Percentiles rank a stretch among this genome's conserved stretches.
Conservation (phyloP, 23 tunicate genomes). For the Diplosoma virens region DNA sequence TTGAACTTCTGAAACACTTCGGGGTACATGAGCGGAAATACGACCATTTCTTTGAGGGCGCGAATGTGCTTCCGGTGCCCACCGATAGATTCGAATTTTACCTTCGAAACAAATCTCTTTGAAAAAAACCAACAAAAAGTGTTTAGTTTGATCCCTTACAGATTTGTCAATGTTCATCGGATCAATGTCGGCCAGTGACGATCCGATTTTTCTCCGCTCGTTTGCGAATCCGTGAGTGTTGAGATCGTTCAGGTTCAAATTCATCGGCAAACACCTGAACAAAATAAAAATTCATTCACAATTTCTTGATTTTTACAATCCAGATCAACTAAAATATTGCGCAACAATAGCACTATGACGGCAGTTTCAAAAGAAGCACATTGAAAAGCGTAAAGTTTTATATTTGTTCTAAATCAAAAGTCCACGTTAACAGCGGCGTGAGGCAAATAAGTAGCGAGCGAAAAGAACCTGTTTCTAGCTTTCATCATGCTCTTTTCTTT, state of each 20-base stretch:
- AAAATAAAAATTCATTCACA: no score
- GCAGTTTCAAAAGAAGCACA: no score
- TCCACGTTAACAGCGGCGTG: no score
- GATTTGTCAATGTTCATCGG: slow-evolving; percentile 75
- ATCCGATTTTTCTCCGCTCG: slow-evolving; percentile 57
- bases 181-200: slow-evolving; percentile 76
- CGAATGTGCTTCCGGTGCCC: slow-evolving; percentile 66
- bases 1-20: slow-evolving; percentile 70
- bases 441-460: no score
- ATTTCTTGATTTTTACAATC: no score
- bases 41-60: slow-evolving; percentile 88
- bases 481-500: slow-evolving; percentile 64
- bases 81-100: slow-evolving; percentile 71
- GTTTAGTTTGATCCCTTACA: slow-evolving; percentile 45
- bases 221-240: slow-evolving; percentile 53
- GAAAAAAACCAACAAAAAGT: no score
- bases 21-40: slow-evolving; percentile 81
- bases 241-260: slow-evolving; percentile 44
- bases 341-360: no score
- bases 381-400: no score
- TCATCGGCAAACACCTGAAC: slow-evolving; percentile 80
- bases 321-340: no score
- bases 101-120: slow-evolving; percentile 40
- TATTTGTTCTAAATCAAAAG: no score
- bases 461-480: slow-evolving; percentile 84